Evolutionary conservation across 1,140 invertebrate genomes (phyloP).

Genomic region (Temnothorax nylanderi): DNA sequence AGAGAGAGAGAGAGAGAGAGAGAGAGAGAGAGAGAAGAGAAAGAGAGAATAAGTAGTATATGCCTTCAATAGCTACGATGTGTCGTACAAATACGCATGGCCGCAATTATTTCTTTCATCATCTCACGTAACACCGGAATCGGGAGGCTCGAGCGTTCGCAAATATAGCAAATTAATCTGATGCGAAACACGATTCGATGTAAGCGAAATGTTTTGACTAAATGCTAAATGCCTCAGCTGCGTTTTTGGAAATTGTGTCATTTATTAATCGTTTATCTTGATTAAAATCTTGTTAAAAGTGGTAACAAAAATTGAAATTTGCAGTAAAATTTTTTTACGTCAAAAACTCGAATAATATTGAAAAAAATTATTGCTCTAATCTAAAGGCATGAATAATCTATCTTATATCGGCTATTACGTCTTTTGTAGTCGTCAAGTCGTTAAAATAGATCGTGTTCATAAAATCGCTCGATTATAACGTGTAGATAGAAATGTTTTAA

Average conservation of each 20-base stretch:
- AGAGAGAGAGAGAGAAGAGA: conserved; percentile 30
- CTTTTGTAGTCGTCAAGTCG: not conserved
- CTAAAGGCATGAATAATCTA: not conserved
- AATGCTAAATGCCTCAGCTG: conserved; percentile 3
- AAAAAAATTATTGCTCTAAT: not conserved
- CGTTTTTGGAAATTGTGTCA: not conserved
- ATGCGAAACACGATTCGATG: not conserved
- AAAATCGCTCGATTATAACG: not conserved
- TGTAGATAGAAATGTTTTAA: not conserved
- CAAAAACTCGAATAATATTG: not conserved
- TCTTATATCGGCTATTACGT: not conserved
- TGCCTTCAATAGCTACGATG: conserved; percentile 53
- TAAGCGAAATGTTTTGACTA: conserved; percentile 7
- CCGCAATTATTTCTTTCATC: conserved; percentile 26
- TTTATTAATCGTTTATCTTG: not conserved
- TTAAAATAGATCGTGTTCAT: not conserved
- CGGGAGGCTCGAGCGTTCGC: conserved; percentile 23
- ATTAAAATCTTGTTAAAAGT: conserved; percentile 10
- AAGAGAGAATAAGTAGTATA: conserved; percentile 43
- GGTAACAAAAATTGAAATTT: not conserved
- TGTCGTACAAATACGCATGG: conserved; percentile 57
- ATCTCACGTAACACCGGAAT: conserved; percentile 22
- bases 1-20: not conserved
- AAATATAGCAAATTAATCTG: conserved; percentile 29
- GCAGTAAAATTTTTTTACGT: too few species aligned